phyloP scores from a whole-genome alignment of 2,797 vertebrate species.

The Molothrus aeneus region DNA sequence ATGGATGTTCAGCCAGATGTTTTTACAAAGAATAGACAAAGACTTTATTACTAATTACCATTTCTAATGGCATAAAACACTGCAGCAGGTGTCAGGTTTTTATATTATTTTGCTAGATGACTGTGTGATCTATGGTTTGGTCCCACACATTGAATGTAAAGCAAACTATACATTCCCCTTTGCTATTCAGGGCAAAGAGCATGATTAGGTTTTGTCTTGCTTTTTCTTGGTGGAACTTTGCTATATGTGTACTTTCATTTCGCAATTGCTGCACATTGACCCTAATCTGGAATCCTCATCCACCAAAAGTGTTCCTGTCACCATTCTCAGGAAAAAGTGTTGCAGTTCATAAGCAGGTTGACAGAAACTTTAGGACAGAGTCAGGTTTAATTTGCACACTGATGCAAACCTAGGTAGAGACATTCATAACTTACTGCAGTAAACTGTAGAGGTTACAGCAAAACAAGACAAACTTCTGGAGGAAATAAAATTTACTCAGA shows the following conservation, averaged over 20 bases:
- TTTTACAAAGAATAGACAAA: not conserved
- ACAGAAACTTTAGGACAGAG: not conserved
- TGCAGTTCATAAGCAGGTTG: not conserved
- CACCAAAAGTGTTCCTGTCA: not conserved
- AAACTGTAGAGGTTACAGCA: not conserved
- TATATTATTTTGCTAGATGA: not conserved
- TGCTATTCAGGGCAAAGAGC: not conserved
- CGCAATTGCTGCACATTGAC: not conserved
- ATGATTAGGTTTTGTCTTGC: not conserved
- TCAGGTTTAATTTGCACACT: not conserved
- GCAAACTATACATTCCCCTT: not conserved
- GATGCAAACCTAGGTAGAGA: not conserved
- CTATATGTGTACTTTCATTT: not conserved
- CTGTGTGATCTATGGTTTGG: not conserved
- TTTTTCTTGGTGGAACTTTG: not conserved
- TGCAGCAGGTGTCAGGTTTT: not conserved
- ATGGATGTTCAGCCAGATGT: slow-evolving; percentile 8
- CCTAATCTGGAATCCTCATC: not conserved
- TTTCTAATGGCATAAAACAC: slow-evolving; percentile 29
- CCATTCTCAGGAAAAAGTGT: not conserved
- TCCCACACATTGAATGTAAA: not conserved
- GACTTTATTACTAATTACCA: not conserved
- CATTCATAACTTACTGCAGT: not conserved
- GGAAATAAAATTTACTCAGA: not conserved
- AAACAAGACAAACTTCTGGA: not conserved